Conservation (phyloP, 2,888 invertebrate species). For the Escarpia spicata region DNA sequence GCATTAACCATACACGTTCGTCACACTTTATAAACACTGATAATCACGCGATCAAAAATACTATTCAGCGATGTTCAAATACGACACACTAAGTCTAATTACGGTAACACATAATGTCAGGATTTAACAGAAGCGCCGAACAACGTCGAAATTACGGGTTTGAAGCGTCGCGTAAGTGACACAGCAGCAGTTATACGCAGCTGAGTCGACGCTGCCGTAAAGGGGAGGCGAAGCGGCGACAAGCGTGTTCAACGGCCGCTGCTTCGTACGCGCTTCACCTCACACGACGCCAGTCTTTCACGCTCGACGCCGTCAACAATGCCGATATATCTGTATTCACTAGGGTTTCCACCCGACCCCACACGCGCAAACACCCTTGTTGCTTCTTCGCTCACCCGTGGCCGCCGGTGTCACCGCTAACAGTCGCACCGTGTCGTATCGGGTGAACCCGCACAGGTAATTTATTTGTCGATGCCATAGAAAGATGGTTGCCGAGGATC, state of each 20-base stretch:
- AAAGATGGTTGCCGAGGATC: not conserved
- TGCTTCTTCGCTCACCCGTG: not conserved
- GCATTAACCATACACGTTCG: not conserved
- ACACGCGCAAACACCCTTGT: slow-evolving; percentile 13
- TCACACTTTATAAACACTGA: not conserved
- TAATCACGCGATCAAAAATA: not conserved
- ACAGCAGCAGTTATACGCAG: not conserved
- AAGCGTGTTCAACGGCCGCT: not conserved
- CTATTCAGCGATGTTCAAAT: not conserved
- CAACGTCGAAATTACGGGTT: not conserved
- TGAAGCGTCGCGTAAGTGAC: not conserved
- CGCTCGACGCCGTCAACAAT: slow-evolving; percentile 10
- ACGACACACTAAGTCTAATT: not conserved
- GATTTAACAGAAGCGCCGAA: not conserved
- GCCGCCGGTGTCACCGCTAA: not conserved
- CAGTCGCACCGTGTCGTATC: not conserved
- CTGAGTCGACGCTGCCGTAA: too few relatives aligned
- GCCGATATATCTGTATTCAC: slow-evolving; percentile 11
- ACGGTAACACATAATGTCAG: not conserved
- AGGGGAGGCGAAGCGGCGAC: too few relatives aligned
- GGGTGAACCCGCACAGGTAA: slow-evolving; percentile 6
- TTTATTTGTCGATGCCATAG: slow-evolving; percentile 13
- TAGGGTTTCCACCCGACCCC: slow-evolving; percentile 7
- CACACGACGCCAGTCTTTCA: not conserved
- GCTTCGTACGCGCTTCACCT: not conserved